These are phyloP conservation scores for Onthophagus taurus DNA, from an alignment of 1,140 invertebrate species.

Conservation along the genomic window DNA sequence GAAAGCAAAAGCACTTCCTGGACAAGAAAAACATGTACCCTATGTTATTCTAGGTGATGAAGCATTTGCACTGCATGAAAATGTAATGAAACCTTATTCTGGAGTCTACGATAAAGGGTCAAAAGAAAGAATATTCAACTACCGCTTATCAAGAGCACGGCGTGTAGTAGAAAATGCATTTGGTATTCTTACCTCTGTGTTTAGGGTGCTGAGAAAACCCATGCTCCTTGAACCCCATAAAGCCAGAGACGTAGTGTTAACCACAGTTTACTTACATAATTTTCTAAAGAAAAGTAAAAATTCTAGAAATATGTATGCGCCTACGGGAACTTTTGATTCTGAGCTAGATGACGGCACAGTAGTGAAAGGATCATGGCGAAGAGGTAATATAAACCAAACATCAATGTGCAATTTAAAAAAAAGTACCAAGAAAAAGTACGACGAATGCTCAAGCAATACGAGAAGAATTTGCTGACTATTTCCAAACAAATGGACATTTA, in stretches of 20 bases:
- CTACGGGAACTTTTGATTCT: slow-evolving; percentile 1
- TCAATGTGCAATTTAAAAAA: background rate
- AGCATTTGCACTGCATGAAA: too few relatives aligned
- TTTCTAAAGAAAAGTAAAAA: background rate
- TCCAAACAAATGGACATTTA: background rate
- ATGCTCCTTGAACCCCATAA: slow-evolving; percentile 24
- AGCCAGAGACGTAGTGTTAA: background rate
- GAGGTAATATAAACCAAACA: background rate
- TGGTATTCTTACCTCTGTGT: too few relatives aligned
- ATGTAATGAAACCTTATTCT: too few relatives aligned
- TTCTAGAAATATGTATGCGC: slow-evolving; percentile 5
- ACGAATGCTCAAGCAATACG: background rate
- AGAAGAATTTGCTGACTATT: background rate
- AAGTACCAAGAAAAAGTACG: background rate
- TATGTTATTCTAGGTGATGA: too few relatives aligned
- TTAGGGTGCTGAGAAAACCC: slow-evolving; percentile 12
- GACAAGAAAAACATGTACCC: too few relatives aligned
- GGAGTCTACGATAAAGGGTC: too few relatives aligned
- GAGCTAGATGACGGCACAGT: too few relatives aligned
- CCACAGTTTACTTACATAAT: slow-evolving; percentile 6
- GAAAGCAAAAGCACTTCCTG: too few relatives aligned
- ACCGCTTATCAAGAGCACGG: too few relatives aligned
- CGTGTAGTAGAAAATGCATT: too few relatives aligned
- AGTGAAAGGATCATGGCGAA: too few relatives aligned
- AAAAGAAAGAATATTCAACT: too few relatives aligned